Evolutionary conservation across 2,797 vertebrate species (phyloP).

Genomic region (Sebastes miniatus): DNA sequence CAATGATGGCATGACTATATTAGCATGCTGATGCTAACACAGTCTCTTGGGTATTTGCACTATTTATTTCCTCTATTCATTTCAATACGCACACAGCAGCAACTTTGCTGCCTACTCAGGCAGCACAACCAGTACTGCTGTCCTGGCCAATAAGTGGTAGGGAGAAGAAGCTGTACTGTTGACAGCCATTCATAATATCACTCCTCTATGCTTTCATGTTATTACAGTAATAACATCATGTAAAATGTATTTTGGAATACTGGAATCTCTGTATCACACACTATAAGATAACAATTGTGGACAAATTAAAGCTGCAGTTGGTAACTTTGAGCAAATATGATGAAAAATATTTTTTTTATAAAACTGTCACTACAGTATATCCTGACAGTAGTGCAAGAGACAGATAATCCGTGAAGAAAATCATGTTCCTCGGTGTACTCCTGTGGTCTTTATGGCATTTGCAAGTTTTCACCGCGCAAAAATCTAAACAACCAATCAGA

Average conservation of each 20-base stretch:
- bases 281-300: not conserved
- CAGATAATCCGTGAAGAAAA: too few species aligned
- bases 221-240: not conserved
- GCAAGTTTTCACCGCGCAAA: too few species aligned
- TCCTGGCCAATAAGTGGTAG: not conserved
- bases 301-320: not conserved
- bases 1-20: slow-evolving; percentile 35
- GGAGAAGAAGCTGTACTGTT: not conserved
- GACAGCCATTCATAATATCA: slow-evolving; percentile 6
- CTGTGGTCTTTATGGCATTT: too few species aligned
- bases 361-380: too few species aligned
- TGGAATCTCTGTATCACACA: not conserved
- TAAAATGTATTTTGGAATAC: not conserved
- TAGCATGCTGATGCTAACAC: slow-evolving; percentile 31
- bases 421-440: too few species aligned
- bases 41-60: slow-evolving; percentile 8
- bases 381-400: too few species aligned
- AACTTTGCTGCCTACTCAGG: slow-evolving; percentile 2
- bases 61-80: slow-evolving; percentile 27
- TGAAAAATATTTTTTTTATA: too few species aligned
- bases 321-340: too few species aligned
- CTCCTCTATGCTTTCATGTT: not conserved
- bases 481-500: too few species aligned
- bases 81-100: not conserved
- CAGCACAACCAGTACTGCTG: not conserved